These are phyloP conservation scores for Falco rusticolus DNA, from an alignment of 2,797 vertebrate species.

Conservation along the genomic window DNA sequence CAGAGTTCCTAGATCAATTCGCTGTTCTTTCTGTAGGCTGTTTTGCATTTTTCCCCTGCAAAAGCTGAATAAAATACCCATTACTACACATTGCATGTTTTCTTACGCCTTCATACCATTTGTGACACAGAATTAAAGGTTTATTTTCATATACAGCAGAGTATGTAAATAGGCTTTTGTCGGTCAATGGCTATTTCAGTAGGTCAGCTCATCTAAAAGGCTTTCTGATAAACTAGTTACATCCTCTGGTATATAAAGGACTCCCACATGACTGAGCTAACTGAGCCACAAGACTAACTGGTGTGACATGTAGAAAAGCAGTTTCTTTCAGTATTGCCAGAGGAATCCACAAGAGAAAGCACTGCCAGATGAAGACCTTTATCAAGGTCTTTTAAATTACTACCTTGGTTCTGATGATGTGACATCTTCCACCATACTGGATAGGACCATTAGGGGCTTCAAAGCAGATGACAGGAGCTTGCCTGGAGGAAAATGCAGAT, in stretches of 20 bases:
- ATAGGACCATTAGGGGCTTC: neutral
- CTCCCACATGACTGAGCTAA: neutral
- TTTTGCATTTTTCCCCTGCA: neutral
- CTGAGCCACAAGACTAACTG: neutral
- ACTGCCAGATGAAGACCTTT: neutral
- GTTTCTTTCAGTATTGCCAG: fast-evolving
- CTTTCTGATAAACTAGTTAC: neutral
- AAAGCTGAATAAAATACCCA: neutral
- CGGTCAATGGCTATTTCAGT: neutral
- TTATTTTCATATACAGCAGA: neutral
- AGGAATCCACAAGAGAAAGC: neutral
- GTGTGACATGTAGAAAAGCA: neutral
- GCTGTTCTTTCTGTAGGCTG: neutral
- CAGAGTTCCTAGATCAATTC: neutral
- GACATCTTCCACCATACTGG: neutral
- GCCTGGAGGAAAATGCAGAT: neutral
- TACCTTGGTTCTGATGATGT: neutral
- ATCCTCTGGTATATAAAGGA: neutral
- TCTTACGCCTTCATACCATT: neutral
- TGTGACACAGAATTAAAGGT: neutral
- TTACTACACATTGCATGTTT: fast-evolving
- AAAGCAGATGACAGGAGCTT: neutral
- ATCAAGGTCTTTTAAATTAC: neutral
- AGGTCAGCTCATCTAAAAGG: neutral
- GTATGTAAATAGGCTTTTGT: neutral